These are phyloP conservation scores for Novumbra hubbsi DNA, from an alignment of 2,797 vertebrate species.

Conservation along the genomic window DNA sequence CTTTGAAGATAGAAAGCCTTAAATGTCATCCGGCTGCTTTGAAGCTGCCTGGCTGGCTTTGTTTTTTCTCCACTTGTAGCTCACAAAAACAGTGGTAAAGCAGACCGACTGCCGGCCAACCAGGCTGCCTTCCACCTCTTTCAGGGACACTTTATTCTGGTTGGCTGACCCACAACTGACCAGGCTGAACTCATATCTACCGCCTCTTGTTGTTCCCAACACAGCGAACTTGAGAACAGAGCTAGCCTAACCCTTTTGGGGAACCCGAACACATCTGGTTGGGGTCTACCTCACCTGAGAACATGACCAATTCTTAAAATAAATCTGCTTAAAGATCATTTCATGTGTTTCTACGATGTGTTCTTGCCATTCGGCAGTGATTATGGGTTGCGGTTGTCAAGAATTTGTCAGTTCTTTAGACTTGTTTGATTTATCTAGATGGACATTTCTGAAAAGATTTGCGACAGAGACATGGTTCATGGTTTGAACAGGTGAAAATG, in stretches of 20 bases:
- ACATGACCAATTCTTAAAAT: too few species aligned
- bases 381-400: too few species aligned
- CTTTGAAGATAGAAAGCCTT: constrained; percentile 91
- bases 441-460: too few species aligned
- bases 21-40: constrained; percentile 87
- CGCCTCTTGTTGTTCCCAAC: constrained; percentile 44
- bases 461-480: too few species aligned
- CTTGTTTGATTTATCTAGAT: too few species aligned
- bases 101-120: constrained; percentile 40
- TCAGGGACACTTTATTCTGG: constrained; percentile 76
- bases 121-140: constrained; percentile 59
- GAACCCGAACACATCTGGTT: not conserved
- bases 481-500: too few species aligned
- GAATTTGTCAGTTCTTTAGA: too few species aligned
- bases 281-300: not conserved
- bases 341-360: too few species aligned
- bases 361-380: too few species aligned
- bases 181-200: constrained; percentile 39
- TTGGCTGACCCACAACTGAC: constrained; percentile 52
- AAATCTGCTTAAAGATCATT: too few species aligned
- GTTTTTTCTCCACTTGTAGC: constrained; percentile 77
- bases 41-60: constrained; percentile 84
- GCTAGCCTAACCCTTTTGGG: too few species aligned
- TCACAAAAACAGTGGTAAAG: constrained; percentile 65
- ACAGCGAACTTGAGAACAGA: constrained; percentile 8